Base-by-base conservation (phyloP, 2,797 vertebrate species). In the Vespertilio murinus region DNA sequence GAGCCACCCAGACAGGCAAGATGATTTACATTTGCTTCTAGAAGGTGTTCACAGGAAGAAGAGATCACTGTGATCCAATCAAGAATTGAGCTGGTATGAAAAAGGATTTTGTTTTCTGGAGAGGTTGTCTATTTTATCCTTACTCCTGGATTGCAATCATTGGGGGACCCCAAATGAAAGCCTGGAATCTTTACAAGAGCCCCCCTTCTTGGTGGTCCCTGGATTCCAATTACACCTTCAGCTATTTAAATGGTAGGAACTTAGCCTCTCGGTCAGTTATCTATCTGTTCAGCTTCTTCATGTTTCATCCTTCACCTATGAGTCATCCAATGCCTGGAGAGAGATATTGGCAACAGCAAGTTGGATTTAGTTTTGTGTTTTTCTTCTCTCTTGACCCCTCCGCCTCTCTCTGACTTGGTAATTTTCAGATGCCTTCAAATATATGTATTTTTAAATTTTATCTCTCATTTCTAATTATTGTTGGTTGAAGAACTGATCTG, bases 1-100 rank as follows among this genome's bases (percentile, higher is more conserved):
- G n/a, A 65, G n/a, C 64, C 64, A 18, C 8, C 64, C 8, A 30
- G 64, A n/a, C 3, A n/a, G 30, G 30, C 1, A 2, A 79, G 35
- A 96, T 80, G 22, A 69, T 69, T 69, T 79, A 80, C 18, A 61
- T 93, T 84, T 54, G 69, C 56, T 95, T 86, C 35, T 65, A 38
- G 28, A 6, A 67, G 35, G 8, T 77, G 77, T n/a, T 83, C 69
- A 73, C 56, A 79, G 65, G n/a, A 79, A 71, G 28, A 90, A 87
- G 23, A 74, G 10, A 49, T 47, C 35, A 74, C 65, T 8, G 25
- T 69, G 47, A 82, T 47, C 13, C 74, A 45, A 38, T 52, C 40
- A 65, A 25, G 16, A 28, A 9, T 12, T 73, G 80, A 67, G 40
- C 33, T 54, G 47, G 42, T 23, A 54, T 74, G 45, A 80, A 59